These are phyloP conservation scores for Hippocampus guttulatus DNA, from an alignment of 2,113 vertebrate species.

Conservation along the genomic window DNA sequence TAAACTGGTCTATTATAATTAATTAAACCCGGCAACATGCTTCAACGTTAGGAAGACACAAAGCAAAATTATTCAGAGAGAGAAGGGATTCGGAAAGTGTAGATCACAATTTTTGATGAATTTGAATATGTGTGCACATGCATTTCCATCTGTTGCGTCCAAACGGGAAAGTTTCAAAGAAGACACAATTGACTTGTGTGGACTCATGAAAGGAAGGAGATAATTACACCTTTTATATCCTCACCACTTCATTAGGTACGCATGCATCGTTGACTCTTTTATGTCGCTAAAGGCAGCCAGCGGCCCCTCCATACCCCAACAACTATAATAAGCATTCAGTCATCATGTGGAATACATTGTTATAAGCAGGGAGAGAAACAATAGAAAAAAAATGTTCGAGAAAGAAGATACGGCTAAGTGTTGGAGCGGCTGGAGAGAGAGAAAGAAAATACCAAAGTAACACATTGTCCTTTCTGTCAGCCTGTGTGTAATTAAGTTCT, in stretches of 20 bases:
- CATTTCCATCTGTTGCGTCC: background rate
- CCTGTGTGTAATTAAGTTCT: conserved; percentile 67
- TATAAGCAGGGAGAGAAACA: conserved; percentile 31
- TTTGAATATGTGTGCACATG: background rate
- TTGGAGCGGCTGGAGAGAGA: background rate
- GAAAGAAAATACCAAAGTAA: conserved; percentile 32
- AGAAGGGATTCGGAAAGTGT: too few relatives aligned
- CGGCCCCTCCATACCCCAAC: background rate
- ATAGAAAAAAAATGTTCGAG: conserved; percentile 23
- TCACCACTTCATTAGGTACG: too few relatives aligned
- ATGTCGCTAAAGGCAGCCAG: background rate
- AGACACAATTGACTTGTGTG: background rate
- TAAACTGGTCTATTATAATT: too few relatives aligned
- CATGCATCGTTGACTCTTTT: background rate
- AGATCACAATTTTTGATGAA: too few relatives aligned
- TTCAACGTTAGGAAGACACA: too few relatives aligned
- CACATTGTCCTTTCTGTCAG: conserved; percentile 57
- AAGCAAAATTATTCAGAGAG: background rate
- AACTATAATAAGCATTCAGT: conserved; percentile 31
- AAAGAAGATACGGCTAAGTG: conserved; percentile 8
- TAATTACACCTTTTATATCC: background rate
- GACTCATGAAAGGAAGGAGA: background rate
- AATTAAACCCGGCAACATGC: too few relatives aligned
- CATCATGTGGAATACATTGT: conserved; percentile 3
- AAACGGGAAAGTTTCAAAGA: background rate